These are phyloP conservation scores for Lepeophtheirus nordmannii DNA, from an alignment of 2,888 invertebrate species.

Conservation along the genomic window DNA sequence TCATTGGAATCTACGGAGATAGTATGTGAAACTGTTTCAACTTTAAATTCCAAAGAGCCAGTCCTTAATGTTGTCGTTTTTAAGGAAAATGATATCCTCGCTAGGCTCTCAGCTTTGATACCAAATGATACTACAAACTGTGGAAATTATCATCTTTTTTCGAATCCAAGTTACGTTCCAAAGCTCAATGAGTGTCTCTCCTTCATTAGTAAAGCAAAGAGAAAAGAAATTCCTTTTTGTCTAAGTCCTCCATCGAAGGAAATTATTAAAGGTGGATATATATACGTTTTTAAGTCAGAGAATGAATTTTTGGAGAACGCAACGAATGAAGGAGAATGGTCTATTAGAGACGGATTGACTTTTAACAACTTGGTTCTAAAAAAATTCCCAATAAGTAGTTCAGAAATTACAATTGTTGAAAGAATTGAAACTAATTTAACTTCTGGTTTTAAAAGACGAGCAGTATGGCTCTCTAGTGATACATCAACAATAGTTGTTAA, in stretches of 20 bases:
- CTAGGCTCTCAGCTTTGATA: neutral
- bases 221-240: neutral
- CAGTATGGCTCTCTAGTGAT: neutral
- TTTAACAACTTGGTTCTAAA: neutral
- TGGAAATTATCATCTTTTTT: neutral
- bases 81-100: neutral
- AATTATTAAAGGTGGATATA: neutral
- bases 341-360: neutral
- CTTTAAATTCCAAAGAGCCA: neutral
- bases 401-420: neutral
- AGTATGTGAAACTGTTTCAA: neutral
- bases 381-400: neutral
- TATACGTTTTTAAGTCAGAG: neutral
- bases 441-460: neutral
- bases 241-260: neutral
- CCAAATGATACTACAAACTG: neutral
- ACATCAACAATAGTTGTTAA: neutral
- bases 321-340: constrained; percentile 5
- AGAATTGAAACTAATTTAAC: neutral
- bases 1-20: neutral
- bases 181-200: neutral
- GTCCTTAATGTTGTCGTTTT: neutral
- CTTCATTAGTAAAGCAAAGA: neutral
- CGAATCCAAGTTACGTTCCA: neutral
- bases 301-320: neutral